Conservation (phyloP, 2,113 vertebrate genomes). For the Aspiorhynchus laticeps region DNA sequence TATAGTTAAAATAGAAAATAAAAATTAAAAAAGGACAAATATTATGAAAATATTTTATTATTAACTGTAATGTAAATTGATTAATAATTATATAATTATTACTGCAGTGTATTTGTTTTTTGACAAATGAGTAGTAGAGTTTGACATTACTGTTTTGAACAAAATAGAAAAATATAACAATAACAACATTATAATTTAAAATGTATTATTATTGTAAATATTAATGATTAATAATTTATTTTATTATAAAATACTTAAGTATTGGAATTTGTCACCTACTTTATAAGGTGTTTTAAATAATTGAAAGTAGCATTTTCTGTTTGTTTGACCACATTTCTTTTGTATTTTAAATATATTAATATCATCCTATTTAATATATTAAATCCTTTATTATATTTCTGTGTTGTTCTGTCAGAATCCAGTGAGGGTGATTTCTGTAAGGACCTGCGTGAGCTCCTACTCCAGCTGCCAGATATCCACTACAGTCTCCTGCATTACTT, state of each 20-base stretch:
- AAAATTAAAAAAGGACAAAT: background rate
- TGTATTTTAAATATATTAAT: background rate
- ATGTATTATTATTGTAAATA: background rate
- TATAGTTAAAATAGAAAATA: background rate
- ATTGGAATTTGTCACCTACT: background rate
- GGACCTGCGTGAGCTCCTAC: constrained; percentile 78
- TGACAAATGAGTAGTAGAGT: no score
- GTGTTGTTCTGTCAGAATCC: constrained; percentile 61
- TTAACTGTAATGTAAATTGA: no score
- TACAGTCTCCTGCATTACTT: constrained; percentile 86
- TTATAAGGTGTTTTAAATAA: background rate
- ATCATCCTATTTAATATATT: background rate
- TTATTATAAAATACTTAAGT: background rate
- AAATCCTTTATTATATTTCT: background rate
- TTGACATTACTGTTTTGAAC: no score
- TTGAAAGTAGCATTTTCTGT: background rate
- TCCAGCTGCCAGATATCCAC: constrained; percentile 82
- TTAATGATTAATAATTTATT: background rate
- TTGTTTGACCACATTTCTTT: background rate
- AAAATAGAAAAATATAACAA: background rate
- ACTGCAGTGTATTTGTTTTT: no score
- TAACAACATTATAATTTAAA: background rate
- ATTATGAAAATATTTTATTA: background rate
- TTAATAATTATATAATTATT: background rate
- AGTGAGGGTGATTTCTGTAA: constrained; percentile 71